Conservation (phyloP, 2,113 vertebrate species). For the Ceyx cyanopectus region DNA sequence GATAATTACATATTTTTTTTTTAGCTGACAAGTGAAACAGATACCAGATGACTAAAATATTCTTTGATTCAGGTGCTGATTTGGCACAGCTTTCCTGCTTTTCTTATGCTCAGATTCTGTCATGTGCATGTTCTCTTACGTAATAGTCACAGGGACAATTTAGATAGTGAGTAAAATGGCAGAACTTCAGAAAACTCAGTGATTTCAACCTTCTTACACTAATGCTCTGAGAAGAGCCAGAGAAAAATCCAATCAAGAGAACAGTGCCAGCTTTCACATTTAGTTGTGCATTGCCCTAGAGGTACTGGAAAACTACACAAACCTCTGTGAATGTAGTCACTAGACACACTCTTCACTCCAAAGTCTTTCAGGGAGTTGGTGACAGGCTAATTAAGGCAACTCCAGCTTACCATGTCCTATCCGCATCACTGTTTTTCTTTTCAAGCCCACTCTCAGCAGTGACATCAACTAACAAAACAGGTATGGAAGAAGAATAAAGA, state of each 20-base stretch:
- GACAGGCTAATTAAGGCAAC: background rate
- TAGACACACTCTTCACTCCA: background rate
- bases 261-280: background rate
- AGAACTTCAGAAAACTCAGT: conserved; percentile 13
- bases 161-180: background rate
- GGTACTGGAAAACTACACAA: background rate
- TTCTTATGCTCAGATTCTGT: background rate
- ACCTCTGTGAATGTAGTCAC: background rate
- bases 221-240: background rate
- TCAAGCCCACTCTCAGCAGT: background rate
- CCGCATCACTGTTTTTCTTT: background rate
- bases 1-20: background rate
- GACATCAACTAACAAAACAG: background rate
- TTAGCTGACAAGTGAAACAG: background rate
- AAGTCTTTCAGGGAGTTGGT: background rate
- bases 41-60: background rate
- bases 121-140: background rate
- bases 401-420: background rate
- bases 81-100: background rate
- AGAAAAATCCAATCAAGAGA: background rate
- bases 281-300: background rate
- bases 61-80: conserved; percentile 7
- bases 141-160: conserved; percentile 7
- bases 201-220: background rate
- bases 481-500: background rate